These are phyloP conservation scores for Atherinomorus stipes DNA, from an alignment of 2,113 vertebrate species.

Conservation along the genomic window DNA sequence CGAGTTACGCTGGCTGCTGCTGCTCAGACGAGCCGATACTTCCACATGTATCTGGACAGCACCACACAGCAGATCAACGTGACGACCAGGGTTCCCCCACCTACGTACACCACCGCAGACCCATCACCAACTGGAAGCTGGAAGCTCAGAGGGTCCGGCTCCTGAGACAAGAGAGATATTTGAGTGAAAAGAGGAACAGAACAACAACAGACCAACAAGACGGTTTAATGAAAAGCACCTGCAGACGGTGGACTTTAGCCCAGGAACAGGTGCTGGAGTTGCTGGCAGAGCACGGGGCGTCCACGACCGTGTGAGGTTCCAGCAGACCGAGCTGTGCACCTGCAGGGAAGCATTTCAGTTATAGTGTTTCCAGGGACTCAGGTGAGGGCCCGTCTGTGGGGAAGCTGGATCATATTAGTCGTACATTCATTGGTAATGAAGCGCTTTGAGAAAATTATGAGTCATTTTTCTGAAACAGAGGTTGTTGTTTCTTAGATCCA, in stretches of 20 bases:
- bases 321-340: conserved; percentile 70
- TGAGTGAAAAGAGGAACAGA: background rate
- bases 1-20: background rate
- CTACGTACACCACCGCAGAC: conserved; percentile 80
- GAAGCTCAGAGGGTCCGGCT: conserved; percentile 61
- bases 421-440: background rate
- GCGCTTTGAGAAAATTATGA: too few species aligned
- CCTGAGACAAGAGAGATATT: conserved; percentile 66
- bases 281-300: conserved; percentile 73
- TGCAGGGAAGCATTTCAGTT: conserved; percentile 50
- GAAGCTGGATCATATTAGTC: background rate
- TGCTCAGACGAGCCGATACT: conserved; percentile 67
- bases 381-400: background rate
- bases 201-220: background rate
- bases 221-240: conserved; percentile 56
- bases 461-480: too few species aligned
- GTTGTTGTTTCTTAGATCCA: too few species aligned
- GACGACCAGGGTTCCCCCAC: conserved; percentile 84
- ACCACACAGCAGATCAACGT: conserved; percentile 83
- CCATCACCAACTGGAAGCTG: conserved; percentile 88
- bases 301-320: conserved; percentile 47
- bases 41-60: conserved; percentile 85
- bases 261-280: conserved; percentile 80
- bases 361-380: background rate
- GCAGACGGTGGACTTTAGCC: conserved; percentile 66